phyloP scores from a whole-genome alignment of 2,797 vertebrate genomes.

The Sphenodon punctatus region DNA sequence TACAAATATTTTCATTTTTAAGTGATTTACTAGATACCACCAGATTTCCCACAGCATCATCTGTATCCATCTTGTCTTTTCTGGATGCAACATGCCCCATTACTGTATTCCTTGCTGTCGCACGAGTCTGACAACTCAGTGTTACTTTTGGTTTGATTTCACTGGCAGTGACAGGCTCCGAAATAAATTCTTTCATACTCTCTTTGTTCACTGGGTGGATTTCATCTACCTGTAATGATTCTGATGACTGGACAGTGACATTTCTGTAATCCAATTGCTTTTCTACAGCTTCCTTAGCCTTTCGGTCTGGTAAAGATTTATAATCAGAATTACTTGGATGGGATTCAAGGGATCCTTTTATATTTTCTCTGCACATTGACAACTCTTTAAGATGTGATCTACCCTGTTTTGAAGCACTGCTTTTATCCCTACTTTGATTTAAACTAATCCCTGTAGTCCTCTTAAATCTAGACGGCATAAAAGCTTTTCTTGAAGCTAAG shows the following conservation, averaged over 20 bases:
- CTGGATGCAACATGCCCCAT: background rate
- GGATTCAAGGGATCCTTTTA: background rate
- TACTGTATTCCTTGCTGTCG: background rate
- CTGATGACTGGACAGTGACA: slow-evolving; percentile 13
- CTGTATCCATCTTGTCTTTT: background rate
- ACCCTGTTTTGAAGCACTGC: background rate
- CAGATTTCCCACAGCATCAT: background rate
- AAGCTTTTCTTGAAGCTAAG: slow-evolving; percentile 6
- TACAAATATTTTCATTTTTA: slow-evolving; percentile 3
- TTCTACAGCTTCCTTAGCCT: slow-evolving; percentile 33
- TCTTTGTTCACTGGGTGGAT: slow-evolving; percentile 9
- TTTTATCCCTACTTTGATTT: slow-evolving; percentile 17
- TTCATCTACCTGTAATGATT: background rate
- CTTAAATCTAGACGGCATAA: slow-evolving; percentile 4
- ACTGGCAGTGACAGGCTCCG: background rate
- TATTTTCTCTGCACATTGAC: background rate
- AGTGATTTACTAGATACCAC: background rate
- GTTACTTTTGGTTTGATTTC: background rate
- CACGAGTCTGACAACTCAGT: slow-evolving; percentile 6
- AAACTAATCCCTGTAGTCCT: slow-evolving; percentile 20
- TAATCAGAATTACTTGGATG: slow-evolving; percentile 3
- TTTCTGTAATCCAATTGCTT: background rate
- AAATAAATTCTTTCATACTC: slow-evolving; percentile 11
- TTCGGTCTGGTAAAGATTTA: slow-evolving; percentile 14
- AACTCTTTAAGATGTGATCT: slow-evolving; percentile 9